Evolutionary conservation across 2,797 vertebrate genomes (phyloP).

Genomic region (Graptemys geographica): DNA sequence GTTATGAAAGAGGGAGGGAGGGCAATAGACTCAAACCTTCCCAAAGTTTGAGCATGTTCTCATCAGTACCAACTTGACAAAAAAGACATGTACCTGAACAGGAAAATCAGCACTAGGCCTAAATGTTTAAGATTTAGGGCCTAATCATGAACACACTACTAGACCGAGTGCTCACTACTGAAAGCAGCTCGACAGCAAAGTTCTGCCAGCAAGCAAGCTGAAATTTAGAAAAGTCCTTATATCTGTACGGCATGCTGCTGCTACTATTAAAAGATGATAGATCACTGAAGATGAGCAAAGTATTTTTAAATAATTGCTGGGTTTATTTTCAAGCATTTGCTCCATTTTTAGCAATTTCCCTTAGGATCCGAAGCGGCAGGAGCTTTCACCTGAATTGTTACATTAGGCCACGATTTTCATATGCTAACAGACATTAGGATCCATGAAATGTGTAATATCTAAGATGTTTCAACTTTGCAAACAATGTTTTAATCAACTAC

Average conservation of each 20-base stretch:
- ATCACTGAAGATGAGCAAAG: background rate
- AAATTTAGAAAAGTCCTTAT: background rate
- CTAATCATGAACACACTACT: background rate
- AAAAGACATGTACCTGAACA: background rate
- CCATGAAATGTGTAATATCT: background rate
- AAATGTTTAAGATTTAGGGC: background rate
- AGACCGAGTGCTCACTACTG: background rate
- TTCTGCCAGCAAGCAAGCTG: background rate
- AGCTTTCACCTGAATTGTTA: background rate
- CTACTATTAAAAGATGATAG: background rate
- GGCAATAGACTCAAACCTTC: background rate
- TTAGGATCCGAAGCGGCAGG: background rate
- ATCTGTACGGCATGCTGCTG: background rate
- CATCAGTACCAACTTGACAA: background rate
- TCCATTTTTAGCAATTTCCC: background rate
- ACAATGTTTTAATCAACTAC: background rate
- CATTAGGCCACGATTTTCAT: background rate
- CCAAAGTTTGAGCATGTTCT: background rate
- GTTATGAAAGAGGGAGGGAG: background rate
- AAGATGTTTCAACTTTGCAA: background rate
- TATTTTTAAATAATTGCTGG: background rate
- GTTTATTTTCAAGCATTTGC: background rate
- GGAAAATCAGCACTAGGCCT: background rate
- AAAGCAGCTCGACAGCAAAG: background rate
- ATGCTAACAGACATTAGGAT: background rate